A percentile compares a stretch with the other conserved stretches of the same genome.
Conservation (phyloP, 23 tunicate genomes). For the Styela plicata region DNA sequence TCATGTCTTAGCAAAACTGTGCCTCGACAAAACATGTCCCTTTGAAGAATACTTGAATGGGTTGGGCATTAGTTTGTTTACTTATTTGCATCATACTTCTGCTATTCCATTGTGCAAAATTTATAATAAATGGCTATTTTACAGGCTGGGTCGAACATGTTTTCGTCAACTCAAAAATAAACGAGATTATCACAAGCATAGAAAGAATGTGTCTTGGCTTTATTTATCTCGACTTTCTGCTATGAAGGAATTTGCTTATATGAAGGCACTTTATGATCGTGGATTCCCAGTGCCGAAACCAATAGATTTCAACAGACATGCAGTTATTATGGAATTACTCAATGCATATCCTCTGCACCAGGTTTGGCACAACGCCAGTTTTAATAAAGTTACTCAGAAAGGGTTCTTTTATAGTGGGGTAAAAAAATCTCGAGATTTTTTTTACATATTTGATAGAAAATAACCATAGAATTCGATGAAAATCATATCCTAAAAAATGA, state of each 20-base stretch:
- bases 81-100: too few relatives aligned
- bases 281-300: conserved; percentile 97
- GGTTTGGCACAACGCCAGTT: too few relatives aligned
- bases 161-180: conserved; percentile 93
- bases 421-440: too few relatives aligned
- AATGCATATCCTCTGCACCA: conserved; percentile 92
- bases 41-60: background rate
- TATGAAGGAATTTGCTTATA: conserved; percentile 86
- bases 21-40: background rate
- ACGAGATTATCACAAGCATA: conserved; percentile 77
- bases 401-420: too few relatives aligned
- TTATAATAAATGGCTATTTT: too few relatives aligned
- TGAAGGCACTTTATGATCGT: conserved; percentile 72
- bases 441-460: too few relatives aligned
- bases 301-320: conserved; percentile 84
- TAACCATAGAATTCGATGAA: too few relatives aligned
- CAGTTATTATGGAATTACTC: conserved; percentile 84
- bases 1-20: too few relatives aligned
- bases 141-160: conserved; percentile 85
- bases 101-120: too few relatives aligned
- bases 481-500: too few relatives aligned
- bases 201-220: conserved; percentile 76
- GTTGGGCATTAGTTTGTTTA: too few relatives aligned
- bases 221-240: conserved; percentile 93
- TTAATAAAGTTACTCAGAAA: too few relatives aligned